Base-by-base conservation (phyloP, 1,140 invertebrate species). In the Drosophila teissieri region DNA sequence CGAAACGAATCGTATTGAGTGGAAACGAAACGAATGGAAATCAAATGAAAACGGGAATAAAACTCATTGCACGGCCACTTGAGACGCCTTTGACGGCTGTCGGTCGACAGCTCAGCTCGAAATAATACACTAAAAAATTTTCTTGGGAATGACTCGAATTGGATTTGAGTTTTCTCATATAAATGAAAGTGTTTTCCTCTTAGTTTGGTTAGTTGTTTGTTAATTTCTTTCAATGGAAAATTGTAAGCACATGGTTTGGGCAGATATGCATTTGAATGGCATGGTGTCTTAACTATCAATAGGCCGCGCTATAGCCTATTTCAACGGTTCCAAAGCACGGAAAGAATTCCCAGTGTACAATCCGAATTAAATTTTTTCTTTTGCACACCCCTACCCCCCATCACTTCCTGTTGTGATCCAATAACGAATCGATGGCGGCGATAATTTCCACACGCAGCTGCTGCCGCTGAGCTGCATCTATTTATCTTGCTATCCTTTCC, bases 391-490 rank as follows among this genome's bases (percentile, higher is more conserved):
- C 4, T 14, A 34, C 45, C 39, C 53, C 17, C 36, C 40, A 7
- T 55, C 11, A 64, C 46, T 52, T 65, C 60, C 61, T 61, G 45
- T 65, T 37, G 52, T 56, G 80, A 67, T 73, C 63, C 80, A 84
- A 84, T 84, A 77, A 80, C 76, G 77, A 85, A 85, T 85, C 81
- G 81, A 85, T 73, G 80, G 65, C 60, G 57, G 80, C 81, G 80
- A 84, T 84, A 84, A 84, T 80, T 84, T 84, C 64, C 68, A 81
- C 61, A 80, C 63, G 69, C 82, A 85, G 78, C 83, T 88, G 82
- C 61, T 74, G 69, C 67, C 53, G 69, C 53, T 73, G 81, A 83
- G 83, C 83, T 83, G 83, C 84, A 89, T 86, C 75, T 86, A 86
- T 88, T 89, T 86, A 89, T 88, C 78, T 86, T 84, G 62, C 61